Evolutionary conservation across 2,113 vertebrate species (phyloP), one percentile per base, ranked within the genome.

Genomic region (Glaucomys volans): DNA sequence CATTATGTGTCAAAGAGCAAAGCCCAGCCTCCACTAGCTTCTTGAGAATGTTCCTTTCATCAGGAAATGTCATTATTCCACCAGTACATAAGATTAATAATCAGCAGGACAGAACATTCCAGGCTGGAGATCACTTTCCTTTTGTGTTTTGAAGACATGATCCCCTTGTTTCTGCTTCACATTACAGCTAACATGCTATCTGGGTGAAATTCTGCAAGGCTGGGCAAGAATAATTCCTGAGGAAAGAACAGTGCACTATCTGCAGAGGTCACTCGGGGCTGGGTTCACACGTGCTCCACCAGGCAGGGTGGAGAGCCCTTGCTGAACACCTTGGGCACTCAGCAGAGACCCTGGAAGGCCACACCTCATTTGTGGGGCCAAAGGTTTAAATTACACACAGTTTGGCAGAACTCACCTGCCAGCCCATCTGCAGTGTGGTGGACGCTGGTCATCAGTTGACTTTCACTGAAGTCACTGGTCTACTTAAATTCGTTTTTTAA

Each of bases 391-490:
- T 22, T 32, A 16, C 66, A 16, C 66, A 28, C 9, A 26, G 4
- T 6, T 1, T 1, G 28, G 42, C 30, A 30, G 26, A 42, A 20
- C 6, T 66, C 28, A 10, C 54, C 37, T 8, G 30, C 9, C 77
- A 30, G 32, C 44, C 59, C 13, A 7, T 26, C 14, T 26, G 10
- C 54, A 1, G 13, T 4, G 16, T 40, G 5, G 3, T 8, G 0
- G 52, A 35, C 30, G 20, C 59, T 6, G 5, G 26, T 5, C 14
- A 4, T 57, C 44, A 47, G 2, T 9, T 26, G 24, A 30, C 8
- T n/a, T 44, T 17, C 14, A 1, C 85, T n/a, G n/a, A 13, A 17
- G 18, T 40, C 54, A 16, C 24, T 4, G 26, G n/a, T 67, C 28
- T 5, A 32, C 10, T 30, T 32, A 81, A 0, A 1, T n/a, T 24